Base-by-base conservation (phyloP, 2,113 vertebrate genomes). In the Archocentrus centrarchus region DNA sequence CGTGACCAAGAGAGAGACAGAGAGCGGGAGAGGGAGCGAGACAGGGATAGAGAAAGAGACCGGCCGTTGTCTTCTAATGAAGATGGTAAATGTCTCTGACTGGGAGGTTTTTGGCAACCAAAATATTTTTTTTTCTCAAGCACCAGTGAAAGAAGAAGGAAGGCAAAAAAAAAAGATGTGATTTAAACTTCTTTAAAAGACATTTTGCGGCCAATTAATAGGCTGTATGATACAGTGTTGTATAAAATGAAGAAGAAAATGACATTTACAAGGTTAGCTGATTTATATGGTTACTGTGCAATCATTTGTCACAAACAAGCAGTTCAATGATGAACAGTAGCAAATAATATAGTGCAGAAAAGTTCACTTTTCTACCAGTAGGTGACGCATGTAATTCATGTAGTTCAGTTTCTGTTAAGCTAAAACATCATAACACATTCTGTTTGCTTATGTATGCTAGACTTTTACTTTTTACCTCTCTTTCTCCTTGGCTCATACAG, bases 1-100 rank as follows among this genome's bases (percentile, higher is more conserved):
- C 93, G 92, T 1, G 95, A 96, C 11, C 86, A 91, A 17, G 95
- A 96, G 50, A 61, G 95, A 30, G 94, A 95, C 8, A 18, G 91
- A 4, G 94, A 94, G 18, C 50, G 93, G 18, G 94, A 94, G 4
- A 4, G 92, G 7, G 94, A 95, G 5, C 15, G 81, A 2, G 81
- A 80, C 3, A 47, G 85, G 22, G 88, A 89, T 6, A 47, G 94
- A 76, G 91, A 92, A 20, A 75, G 86, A 87, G 95, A 96, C 22
- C 85, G 86, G 17, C 89, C 89, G 0, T 62, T 93, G 41, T 95
- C 94, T n/a, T 93, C 93, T 22, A 95, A 93, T 57, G 96, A 96
- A 80, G 96, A 96, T 1, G 96, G 96, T 96, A 61, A 92, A 93
- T 81, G 2, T 35, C 39, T 60, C 5, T 64, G 5, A 17, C 35